Conservation (phyloP, 2,888 invertebrate genomes). For the Cephalotes varians region DNA sequence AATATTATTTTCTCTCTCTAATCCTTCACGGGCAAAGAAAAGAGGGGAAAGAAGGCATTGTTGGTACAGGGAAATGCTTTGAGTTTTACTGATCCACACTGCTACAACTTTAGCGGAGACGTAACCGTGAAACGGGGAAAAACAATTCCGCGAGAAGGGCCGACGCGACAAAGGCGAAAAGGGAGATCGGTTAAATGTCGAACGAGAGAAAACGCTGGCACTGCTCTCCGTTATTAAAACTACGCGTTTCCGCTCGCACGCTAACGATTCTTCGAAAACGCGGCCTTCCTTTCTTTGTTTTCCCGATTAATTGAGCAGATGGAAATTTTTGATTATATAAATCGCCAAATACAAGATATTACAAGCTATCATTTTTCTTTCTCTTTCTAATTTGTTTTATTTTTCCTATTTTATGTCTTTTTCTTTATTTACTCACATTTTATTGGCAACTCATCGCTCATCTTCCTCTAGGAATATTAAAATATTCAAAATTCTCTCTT, state of each 20-base stretch:
- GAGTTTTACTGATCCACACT: slow-evolving; percentile 47
- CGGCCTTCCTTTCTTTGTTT: background rate
- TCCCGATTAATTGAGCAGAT: background rate
- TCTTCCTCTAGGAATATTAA: background rate
- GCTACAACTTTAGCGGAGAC: slow-evolving; percentile 40
- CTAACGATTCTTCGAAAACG: slow-evolving; percentile 1
- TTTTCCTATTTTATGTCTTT: background rate
- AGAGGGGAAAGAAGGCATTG: background rate
- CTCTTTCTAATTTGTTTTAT: background rate
- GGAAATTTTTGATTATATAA: background rate
- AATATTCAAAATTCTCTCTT: background rate
- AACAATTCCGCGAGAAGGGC: slow-evolving; percentile 26
- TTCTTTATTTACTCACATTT: background rate
- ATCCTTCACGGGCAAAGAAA: background rate
- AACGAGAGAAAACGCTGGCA: slow-evolving; percentile 24
- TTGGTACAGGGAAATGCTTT: slow-evolving; percentile 45
- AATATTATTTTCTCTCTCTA: slow-evolving; percentile 47
- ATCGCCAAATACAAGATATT: background rate
- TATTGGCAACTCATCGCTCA: background rate
- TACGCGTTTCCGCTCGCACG: background rate
- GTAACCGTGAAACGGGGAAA: slow-evolving; percentile 19
- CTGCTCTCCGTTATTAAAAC: slow-evolving; percentile 56
- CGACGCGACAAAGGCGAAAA: slow-evolving; percentile 47
- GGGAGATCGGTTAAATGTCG: slow-evolving; percentile 48
- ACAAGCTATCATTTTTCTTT: background rate